Percentiles rank a stretch among this genome's conserved stretches.
Conservation (phyloP, 2,888 invertebrate species). For the Xestobium rufovillosum region DNA sequence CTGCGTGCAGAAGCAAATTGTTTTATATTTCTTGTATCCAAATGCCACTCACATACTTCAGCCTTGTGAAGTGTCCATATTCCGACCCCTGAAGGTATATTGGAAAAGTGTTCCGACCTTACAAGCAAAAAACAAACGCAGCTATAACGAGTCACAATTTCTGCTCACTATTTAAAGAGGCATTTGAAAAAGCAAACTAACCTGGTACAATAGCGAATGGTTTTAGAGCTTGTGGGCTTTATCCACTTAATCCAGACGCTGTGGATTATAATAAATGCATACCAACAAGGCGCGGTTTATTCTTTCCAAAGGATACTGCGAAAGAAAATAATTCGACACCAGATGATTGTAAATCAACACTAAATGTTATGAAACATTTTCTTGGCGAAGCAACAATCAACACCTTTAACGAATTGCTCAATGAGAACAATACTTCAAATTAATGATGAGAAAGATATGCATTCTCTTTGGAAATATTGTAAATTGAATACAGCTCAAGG, state of each 20-base stretch:
- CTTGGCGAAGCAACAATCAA: too few species aligned
- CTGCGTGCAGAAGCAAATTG: slow-evolving; percentile 7
- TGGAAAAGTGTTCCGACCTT: slow-evolving; percentile 7
- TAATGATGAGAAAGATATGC: too few species aligned
- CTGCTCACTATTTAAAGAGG: slow-evolving; percentile 12
- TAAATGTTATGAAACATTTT: too few species aligned
- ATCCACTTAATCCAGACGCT: neutral
- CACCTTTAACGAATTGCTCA: too few species aligned
- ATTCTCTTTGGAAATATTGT: too few species aligned
- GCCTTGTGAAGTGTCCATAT: slow-evolving; percentile 6
- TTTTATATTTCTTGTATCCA: slow-evolving; percentile 10
- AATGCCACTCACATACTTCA: slow-evolving; percentile 9
- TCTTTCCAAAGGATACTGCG: too few species aligned
- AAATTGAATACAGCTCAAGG: too few species aligned
- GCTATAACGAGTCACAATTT: slow-evolving; percentile 9
- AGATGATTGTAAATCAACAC: too few species aligned
- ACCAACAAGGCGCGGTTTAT: too few species aligned
- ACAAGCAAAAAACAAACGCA: slow-evolving; percentile 5
- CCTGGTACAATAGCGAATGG: slow-evolving; percentile 3
- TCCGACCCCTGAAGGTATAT: slow-evolving; percentile 5
- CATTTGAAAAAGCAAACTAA: slow-evolving; percentile 8
- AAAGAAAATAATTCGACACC: too few species aligned
- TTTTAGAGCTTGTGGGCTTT: too few species aligned
- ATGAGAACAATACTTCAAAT: too few species aligned
- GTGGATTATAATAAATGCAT: slow-evolving; percentile 1